Percentiles rank a stretch among this genome's conserved stretches.
These are phyloP conservation scores for Pachyramphus minor DNA, from an alignment of 2,113 vertebrate species.

Conservation along the genomic window DNA sequence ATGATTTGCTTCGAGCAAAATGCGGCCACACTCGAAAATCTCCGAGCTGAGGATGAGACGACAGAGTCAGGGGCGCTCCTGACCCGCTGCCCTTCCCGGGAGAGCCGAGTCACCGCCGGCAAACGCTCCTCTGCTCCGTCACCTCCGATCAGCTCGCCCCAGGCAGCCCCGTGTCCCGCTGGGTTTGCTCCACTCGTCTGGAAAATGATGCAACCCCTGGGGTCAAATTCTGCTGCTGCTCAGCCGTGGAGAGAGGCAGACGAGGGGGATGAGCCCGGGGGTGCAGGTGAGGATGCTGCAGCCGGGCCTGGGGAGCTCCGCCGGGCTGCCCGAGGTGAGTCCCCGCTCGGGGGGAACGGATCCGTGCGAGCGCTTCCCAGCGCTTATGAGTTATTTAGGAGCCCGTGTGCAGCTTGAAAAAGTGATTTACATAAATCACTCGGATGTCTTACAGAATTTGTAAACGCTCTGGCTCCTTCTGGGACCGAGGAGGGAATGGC, in stretches of 20 bases:
- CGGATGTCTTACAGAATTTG: not conserved
- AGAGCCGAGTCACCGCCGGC: not conserved
- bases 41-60: accelerated
- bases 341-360: not conserved
- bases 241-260: accelerated
- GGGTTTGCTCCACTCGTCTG: not conserved
- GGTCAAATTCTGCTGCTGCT: not conserved
- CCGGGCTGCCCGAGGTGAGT: not conserved
- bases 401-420: not conserved
- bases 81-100: not conserved
- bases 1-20: not conserved
- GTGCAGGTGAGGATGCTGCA: not conserved
- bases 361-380: not conserved
- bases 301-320: accelerated
- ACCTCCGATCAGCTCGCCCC: not conserved
- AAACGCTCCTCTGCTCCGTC: not conserved
- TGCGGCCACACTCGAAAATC: not conserved
- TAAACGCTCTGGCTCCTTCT: accelerated
- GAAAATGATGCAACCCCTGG: not conserved
- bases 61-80: not conserved
- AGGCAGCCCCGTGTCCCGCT: not conserved
- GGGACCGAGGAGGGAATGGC: not conserved
- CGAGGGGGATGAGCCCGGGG: accelerated
- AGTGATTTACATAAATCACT: not conserved
- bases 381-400: not conserved